Evolutionary conservation across 1,140 invertebrate species (phyloP).

Genomic region (Euwallacea fornicatus): DNA sequence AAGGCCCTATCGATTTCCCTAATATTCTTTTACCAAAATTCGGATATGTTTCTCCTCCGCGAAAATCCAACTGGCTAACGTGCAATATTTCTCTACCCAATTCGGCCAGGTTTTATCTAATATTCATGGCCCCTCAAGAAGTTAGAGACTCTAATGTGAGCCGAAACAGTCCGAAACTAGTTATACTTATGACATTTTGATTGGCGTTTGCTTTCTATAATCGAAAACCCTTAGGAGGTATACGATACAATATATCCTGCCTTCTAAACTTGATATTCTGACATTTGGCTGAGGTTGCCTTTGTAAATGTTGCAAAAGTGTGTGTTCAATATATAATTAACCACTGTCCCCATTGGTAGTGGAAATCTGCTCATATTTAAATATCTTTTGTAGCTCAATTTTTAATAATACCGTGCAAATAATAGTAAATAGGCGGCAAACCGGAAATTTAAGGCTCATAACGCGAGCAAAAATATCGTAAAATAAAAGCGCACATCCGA

Average conservation of each 20-base stretch:
- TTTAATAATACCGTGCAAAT: constrained; percentile 5
- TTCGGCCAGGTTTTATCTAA: too few relatives aligned
- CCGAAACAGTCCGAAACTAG: neutral
- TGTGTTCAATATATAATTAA: too few relatives aligned
- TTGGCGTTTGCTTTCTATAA: constrained; percentile 2
- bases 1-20: too few relatives aligned
- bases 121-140: too few relatives aligned
- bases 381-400: neutral
- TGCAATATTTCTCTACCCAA: too few relatives aligned
- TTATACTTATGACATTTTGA: constrained; percentile 2
- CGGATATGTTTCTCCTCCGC: too few relatives aligned
- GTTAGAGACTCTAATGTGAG: too few relatives aligned
- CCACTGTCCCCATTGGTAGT: too few relatives aligned
- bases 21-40: too few relatives aligned
- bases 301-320: neutral
- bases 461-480: constrained; percentile 15
- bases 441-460: constrained; percentile 17
- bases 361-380: too few relatives aligned
- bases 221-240: neutral
- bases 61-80: too few relatives aligned
- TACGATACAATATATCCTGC: neutral
- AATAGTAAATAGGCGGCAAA: neutral
- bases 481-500: constrained; percentile 9
- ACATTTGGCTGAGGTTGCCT: neutral
- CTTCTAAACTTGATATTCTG: neutral